These are phyloP conservation scores for Thereva nobilitata DNA, from an alignment of 2,888 invertebrate genomes.

Conservation along the genomic window DNA sequence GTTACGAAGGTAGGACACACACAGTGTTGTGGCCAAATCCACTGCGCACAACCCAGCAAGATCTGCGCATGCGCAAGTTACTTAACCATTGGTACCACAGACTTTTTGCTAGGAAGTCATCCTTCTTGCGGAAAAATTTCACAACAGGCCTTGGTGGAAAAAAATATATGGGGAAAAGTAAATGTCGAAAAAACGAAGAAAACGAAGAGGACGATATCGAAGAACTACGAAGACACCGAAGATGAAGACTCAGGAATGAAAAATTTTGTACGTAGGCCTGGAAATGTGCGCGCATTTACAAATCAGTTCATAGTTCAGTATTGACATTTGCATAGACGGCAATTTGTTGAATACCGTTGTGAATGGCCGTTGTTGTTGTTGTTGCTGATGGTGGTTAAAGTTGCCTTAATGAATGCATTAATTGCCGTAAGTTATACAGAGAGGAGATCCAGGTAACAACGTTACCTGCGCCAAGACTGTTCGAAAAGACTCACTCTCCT, in stretches of 20 bases:
- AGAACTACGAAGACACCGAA: not conserved
- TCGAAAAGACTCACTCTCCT: not conserved
- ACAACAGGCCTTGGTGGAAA: no score
- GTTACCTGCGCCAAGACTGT: no score
- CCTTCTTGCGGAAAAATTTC: constrained; percentile 11
- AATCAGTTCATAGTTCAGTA: constrained; percentile 41
- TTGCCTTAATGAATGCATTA: constrained; percentile 23
- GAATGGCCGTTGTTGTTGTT: constrained; percentile 15
- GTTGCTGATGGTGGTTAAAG: not conserved
- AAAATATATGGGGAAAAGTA: no score
- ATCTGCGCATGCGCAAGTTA: no score
- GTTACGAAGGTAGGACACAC: not conserved
- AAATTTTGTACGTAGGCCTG: constrained; percentile 29
- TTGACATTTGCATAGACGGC: constrained; percentile 35
- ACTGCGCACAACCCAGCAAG: not conserved
- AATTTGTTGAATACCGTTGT: constrained; percentile 32
- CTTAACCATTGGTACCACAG: not conserved
- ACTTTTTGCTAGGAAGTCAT: constrained; percentile 31
- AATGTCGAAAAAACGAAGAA: constrained; percentile 5
- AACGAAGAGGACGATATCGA: not conserved
- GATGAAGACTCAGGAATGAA: constrained; percentile 10
- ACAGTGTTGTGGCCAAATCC: no score
- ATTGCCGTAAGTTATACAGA: constrained; percentile 1
- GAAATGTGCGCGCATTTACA: constrained; percentile 37
- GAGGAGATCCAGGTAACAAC: no score